Base-by-base conservation (phyloP, 2,888 invertebrate species). In the Vesta saturnalis region DNA sequence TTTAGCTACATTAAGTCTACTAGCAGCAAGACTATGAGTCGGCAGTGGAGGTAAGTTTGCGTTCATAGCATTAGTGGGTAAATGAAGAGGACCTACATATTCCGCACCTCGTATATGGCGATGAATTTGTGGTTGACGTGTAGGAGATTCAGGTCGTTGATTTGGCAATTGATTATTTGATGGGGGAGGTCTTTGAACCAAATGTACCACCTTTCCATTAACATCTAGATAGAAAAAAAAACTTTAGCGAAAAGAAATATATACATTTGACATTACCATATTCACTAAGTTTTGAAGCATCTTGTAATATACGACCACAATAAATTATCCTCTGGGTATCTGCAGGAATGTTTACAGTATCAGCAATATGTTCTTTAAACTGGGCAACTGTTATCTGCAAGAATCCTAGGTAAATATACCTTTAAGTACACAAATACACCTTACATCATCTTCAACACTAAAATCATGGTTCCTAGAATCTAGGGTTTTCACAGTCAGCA, bases 291-390 rank as follows among this genome's bases (percentile, higher is more conserved):
- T 90, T 92, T 76, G 92, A 93, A 12, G 94, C 94, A 86, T 98
- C 95, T 79, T 93, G 92, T 59, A 98, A 85, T 21, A 97, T 96
- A 83, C 95, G 88, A n/a, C 98, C 98, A 82, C 95, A 95, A 82
- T 95, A 97, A 77, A 98, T 98, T 43, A 98, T 89, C 66, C 97
- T 89, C 82, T 97, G 97, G 56, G 92, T 90, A 70, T 92, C 92
- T 5, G 92, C 90, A 19, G 93, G 88, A 75, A 97, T 92, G 66
- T 88, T 90, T 74, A 97, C 92, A 72, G 91, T 89, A 59, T 91
- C 91, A 2, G 90, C 89, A 72, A 96, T 92, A 75, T 89, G 88
- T 75, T 92, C 90, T 83, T 96, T 96, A 77, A 96, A 91, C 80
- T 93, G 89, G 66, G 89, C 88, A 60, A 96, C 92, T 35, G 94